Evolutionary conservation across 2,888 invertebrate genomes (phyloP).

Genomic region (Cremastinae sp.): DNA sequence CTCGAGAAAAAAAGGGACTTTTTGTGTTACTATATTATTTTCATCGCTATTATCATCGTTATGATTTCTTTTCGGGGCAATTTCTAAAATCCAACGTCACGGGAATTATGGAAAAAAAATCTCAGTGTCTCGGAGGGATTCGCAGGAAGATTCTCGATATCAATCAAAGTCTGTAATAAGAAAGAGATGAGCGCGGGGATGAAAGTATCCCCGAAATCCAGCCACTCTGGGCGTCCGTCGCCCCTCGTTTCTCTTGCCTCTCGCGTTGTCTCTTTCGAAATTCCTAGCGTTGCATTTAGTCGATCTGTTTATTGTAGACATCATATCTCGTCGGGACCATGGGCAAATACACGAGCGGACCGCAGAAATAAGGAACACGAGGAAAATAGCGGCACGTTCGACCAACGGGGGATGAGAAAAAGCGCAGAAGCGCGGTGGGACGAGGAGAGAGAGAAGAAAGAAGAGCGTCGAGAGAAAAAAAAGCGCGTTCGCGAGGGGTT

Average conservation of each 20-base stretch:
- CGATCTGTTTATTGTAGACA: conserved; percentile 65
- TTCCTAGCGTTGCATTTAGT: conserved; percentile 40
- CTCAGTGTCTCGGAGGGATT: conserved; percentile 25
- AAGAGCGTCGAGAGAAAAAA: conserved; percentile 38
- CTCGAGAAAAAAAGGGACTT: neutral
- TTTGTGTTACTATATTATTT: neutral
- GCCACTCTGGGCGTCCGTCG: conserved; percentile 36
- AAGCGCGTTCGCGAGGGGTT: conserved; percentile 62
- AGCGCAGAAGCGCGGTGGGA: conserved; percentile 27
- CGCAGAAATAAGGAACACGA: conserved; percentile 29
- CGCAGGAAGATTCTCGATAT: conserved; percentile 24
- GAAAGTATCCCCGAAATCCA: conserved; percentile 30
- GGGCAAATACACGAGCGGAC: conserved; percentile 50
- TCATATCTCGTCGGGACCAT: conserved; percentile 56
- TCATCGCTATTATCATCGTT: neutral
- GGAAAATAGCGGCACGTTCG: conserved; percentile 51
- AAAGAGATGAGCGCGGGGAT: conserved; percentile 34
- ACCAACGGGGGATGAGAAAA: conserved; percentile 53
- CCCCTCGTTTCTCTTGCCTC: conserved; percentile 19
- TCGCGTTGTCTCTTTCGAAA: neutral
- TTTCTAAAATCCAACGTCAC: conserved; percentile 1
- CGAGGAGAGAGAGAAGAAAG: conserved; percentile 21
- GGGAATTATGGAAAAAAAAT: conserved; percentile 27
- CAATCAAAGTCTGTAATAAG: conserved; percentile 39
- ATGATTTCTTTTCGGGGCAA: neutral